phyloP scores from a whole-genome alignment of 2,797 vertebrate genomes.

The Leucoraja ocellata region DNA sequence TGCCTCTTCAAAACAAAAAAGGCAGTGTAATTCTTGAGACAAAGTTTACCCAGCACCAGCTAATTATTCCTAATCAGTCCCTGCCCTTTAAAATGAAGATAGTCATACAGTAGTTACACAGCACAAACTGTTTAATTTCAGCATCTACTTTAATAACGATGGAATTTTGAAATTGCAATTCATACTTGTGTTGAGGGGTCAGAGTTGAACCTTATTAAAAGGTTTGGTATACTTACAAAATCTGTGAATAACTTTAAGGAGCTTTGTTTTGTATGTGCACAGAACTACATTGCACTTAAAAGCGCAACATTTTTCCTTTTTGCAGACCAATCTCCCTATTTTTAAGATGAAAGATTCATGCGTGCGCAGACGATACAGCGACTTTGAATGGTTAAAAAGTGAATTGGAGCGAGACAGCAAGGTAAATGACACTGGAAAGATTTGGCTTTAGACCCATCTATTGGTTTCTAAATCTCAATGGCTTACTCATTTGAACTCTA shows the following conservation, averaged over 20 bases:
- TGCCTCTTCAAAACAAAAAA: too few species aligned
- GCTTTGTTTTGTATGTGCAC: not conserved
- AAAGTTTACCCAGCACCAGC: too few species aligned
- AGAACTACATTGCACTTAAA: not conserved
- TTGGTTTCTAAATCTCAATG: not conserved
- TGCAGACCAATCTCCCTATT: conserved; percentile 92
- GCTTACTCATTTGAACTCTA: not conserved
- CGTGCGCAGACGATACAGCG: conserved; percentile 92
- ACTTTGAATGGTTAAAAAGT: conserved; percentile 97
- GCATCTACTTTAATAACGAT: too few species aligned
- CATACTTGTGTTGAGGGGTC: too few species aligned
- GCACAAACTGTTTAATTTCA: too few species aligned
- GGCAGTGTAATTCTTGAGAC: too few species aligned
- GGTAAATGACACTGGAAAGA: conserved; percentile 56
- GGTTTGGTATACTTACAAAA: too few species aligned
- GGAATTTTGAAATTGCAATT: too few species aligned
- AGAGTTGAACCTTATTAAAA: too few species aligned
- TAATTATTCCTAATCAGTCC: too few species aligned
- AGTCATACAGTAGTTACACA: too few species aligned
- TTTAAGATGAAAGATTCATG: conserved; percentile 95
- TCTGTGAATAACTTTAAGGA: not conserved
- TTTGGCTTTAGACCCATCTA: not conserved
- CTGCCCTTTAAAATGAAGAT: too few species aligned
- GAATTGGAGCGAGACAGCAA: conserved; percentile 97
- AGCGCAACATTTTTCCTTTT: not conserved